Evolutionary conservation across 2,888 invertebrate genomes (phyloP).

Genomic region (Drosophila kuntzei): DNA sequence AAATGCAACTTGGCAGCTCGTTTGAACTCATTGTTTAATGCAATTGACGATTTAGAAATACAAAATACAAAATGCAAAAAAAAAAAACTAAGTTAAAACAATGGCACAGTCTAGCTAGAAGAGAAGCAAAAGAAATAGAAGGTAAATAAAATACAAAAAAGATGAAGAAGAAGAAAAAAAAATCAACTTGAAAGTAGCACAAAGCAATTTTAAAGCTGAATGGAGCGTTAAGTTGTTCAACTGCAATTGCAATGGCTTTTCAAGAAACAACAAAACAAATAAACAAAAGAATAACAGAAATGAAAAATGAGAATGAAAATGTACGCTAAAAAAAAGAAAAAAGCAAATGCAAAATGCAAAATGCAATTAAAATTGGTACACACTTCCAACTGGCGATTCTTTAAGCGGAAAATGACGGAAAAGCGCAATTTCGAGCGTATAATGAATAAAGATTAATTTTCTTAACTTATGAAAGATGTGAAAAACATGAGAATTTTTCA

Average conservation of each 20-base stretch:
- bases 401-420: neutral
- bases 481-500: no score
- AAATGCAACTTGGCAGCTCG: slow-evolving; percentile 27
- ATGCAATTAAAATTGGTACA: slow-evolving; percentile 52
- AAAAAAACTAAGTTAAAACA: slow-evolving; percentile 32
- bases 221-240: slow-evolving; percentile 79
- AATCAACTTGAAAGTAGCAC: slow-evolving; percentile 75
- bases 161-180: slow-evolving; percentile 43
- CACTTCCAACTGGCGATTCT: slow-evolving; percentile 23
- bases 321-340: slow-evolving; percentile 12
- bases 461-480: neutral
- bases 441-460: neutral
- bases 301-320: slow-evolving; percentile 20
- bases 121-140: slow-evolving; percentile 24
- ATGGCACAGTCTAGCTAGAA: slow-evolving; percentile 30
- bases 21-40: slow-evolving; percentile 48
- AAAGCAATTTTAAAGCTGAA: slow-evolving; percentile 80
- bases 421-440: neutral
- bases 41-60: slow-evolving; percentile 59
- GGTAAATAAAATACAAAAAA: slow-evolving; percentile 23
- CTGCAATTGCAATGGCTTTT: slow-evolving; percentile 69
- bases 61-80: slow-evolving; percentile 9
- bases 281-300: slow-evolving; percentile 43
- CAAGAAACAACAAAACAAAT: slow-evolving; percentile 40
- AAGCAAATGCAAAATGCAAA: slow-evolving; percentile 30